These are phyloP conservation scores for Bos taurus DNA, from an alignment of 2,113 vertebrate genomes.

Conservation along the genomic window DNA sequence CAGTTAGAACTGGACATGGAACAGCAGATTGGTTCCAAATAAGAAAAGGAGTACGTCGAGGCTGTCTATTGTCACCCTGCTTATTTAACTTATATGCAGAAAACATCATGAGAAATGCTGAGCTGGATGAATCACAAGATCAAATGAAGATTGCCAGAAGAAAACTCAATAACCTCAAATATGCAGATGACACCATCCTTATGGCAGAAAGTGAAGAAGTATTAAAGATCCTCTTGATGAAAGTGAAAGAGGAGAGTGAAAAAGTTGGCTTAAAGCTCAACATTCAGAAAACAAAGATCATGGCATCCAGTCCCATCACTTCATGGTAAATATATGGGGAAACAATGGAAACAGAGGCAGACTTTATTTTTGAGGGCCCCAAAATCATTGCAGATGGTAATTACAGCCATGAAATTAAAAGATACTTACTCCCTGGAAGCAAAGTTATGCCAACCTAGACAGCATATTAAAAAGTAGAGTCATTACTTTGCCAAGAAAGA, in stretches of 20 bases:
- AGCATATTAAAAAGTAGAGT: neutral
- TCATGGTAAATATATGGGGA: neutral
- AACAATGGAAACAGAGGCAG: neutral
- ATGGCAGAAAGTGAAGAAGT: neutral
- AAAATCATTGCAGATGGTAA: neutral
- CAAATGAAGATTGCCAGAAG: neutral
- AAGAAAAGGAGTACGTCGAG: neutral
- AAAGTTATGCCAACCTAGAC: neutral
- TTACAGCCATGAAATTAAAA: neutral
- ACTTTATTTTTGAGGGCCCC: rapidly evolving
- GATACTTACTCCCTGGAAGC: neutral
- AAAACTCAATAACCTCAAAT: neutral
- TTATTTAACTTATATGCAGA: neutral
- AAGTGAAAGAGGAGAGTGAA: neutral
- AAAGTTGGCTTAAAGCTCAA: neutral
- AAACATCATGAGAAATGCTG: neutral
- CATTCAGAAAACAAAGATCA: neutral
- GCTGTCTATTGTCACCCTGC: neutral
- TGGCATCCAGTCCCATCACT: rapidly evolving
- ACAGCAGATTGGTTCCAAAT: neutral
- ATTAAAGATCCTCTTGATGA: neutral
- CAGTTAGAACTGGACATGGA: neutral
- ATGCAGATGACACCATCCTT: neutral
- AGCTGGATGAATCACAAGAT: neutral
- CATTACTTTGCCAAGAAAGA: neutral